phyloP scores from a whole-genome alignment of 2,113 vertebrate species.

The Holacanthus passer region DNA sequence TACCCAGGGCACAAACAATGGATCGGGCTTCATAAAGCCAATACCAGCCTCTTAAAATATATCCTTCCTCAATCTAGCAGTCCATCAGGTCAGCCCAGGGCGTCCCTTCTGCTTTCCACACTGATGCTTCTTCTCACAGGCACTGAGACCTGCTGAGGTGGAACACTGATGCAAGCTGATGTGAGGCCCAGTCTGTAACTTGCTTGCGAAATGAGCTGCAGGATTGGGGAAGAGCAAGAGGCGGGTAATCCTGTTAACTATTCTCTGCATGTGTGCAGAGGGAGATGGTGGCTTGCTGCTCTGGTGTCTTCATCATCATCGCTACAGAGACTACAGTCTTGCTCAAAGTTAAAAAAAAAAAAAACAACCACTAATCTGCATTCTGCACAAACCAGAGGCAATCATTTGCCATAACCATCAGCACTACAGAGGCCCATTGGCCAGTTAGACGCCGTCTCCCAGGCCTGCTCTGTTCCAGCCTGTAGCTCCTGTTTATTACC shows the following conservation, averaged over 20 bases:
- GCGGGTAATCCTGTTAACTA: slow-evolving; percentile 53
- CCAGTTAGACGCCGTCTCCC: slow-evolving; percentile 30
- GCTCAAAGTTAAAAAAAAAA: slow-evolving; percentile 17
- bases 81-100: slow-evolving; percentile 31
- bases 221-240: slow-evolving; percentile 47
- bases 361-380: slow-evolving; percentile 44
- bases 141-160: slow-evolving; percentile 17
- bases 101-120: not conserved
- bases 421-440: slow-evolving; percentile 1
- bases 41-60: not conserved
- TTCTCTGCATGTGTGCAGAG: slow-evolving; percentile 41
- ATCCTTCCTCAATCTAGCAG: not conserved
- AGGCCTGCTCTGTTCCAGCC: slow-evolving; percentile 34
- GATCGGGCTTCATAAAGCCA: not conserved
- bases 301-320: slow-evolving; percentile 38
- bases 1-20: not conserved
- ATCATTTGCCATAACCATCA: slow-evolving; percentile 24
- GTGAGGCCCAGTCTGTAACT: slow-evolving; percentile 31
- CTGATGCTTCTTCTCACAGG: slow-evolving; percentile 18
- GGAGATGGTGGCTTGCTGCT: slow-evolving; percentile 49
- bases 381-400: slow-evolving; percentile 28
- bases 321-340: slow-evolving; percentile 30
- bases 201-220: slow-evolving; percentile 48
- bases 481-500: slow-evolving; percentile 54
- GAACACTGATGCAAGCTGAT: slow-evolving; percentile 39